These are phyloP conservation scores for Corythornis leucogaster DNA, from an alignment of 2,797 vertebrate genomes.

Conservation along the genomic window DNA sequence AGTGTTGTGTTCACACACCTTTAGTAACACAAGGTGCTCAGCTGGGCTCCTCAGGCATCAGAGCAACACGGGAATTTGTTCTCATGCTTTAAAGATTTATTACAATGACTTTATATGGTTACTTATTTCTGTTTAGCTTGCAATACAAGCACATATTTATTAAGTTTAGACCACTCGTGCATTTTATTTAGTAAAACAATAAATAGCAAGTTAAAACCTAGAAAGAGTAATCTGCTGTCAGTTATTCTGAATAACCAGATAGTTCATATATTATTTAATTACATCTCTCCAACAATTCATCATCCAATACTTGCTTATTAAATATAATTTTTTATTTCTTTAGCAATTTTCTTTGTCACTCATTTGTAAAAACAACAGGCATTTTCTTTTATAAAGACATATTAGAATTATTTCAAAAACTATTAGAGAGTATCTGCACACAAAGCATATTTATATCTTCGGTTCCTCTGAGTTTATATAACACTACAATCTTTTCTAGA, in stretches of 20 bases:
- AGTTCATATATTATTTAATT: slow-evolving; percentile 38
- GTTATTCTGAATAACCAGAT: slow-evolving; percentile 7
- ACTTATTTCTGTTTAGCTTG: not conserved
- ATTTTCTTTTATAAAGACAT: not conserved
- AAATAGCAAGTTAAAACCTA: slow-evolving; percentile 8
- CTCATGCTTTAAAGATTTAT: not conserved
- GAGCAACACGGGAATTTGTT: not conserved
- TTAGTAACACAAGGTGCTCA: not conserved
- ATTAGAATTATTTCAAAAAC: not conserved
- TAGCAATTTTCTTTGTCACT: not conserved
- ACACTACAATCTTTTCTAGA: not conserved
- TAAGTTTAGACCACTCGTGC: not conserved
- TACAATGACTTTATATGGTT: not conserved
- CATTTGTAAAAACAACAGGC: not conserved
- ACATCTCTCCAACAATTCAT: not conserved
- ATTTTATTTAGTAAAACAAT: not conserved
- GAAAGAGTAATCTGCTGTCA: slow-evolving; percentile 30
- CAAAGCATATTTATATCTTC: not conserved
- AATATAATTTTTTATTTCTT: not conserved
- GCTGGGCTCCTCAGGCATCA: not conserved
- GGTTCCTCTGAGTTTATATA: not conserved
- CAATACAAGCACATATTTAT: not conserved
- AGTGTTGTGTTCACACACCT: not conserved
- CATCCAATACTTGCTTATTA: not conserved
- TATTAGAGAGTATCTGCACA: not conserved